Conservation (phyloP, 2,888 invertebrate genomes). For the Lithophane leautieri region DNA sequence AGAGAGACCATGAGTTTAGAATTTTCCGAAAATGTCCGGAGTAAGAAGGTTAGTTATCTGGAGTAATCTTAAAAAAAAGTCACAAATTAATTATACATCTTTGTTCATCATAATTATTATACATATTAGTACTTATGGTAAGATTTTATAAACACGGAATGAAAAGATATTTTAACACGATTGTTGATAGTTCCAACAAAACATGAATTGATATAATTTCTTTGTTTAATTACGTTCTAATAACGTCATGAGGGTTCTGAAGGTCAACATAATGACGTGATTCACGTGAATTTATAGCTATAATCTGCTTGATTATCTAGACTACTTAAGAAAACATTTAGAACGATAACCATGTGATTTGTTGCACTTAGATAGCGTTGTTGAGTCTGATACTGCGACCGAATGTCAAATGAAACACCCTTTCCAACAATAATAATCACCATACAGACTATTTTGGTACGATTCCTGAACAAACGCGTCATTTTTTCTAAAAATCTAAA, state of each 20-base stretch:
- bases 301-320: constrained; percentile 44
- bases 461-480: not conserved
- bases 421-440: not conserved
- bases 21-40: not conserved
- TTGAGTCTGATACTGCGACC: not conserved
- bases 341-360: constrained; percentile 23
- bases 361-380: constrained; percentile 12
- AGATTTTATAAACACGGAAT: constrained; percentile 11
- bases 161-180: not conserved
- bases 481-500: not conserved
- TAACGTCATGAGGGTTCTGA: constrained; percentile 31
- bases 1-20: not conserved
- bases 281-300: constrained; percentile 28
- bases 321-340: constrained; percentile 20
- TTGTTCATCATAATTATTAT: not conserved
- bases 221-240: constrained; percentile 28
- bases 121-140: not conserved
- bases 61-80: not conserved
- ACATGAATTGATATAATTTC: not conserved
- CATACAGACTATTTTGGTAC: not conserved
- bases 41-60: not conserved
- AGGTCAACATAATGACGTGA: constrained; percentile 39
- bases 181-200: constrained; percentile 15
- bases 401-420: not conserved
- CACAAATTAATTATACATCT: not conserved